Evolutionary conservation across 2,888 invertebrate species (phyloP).

Genomic region (Caenorhabditis uteleia): DNA sequence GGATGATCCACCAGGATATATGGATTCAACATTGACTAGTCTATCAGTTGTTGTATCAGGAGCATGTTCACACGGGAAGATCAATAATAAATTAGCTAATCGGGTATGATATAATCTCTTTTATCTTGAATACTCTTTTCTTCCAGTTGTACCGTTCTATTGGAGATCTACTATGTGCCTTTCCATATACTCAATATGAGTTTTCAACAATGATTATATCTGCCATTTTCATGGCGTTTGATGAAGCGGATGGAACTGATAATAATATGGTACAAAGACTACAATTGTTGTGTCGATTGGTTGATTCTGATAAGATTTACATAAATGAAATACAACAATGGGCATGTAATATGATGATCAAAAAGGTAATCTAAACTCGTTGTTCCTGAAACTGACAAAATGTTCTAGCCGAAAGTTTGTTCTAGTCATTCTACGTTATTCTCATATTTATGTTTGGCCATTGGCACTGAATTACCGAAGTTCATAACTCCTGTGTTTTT

Average conservation of each 20-base stretch:
- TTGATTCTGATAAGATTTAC: constrained; percentile 19
- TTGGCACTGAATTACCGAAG: constrained; percentile 14
- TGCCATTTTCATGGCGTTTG: constrained; percentile 19
- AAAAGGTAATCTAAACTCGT: constrained; percentile 2
- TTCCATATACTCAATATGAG: constrained; percentile 13
- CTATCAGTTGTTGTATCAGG: constrained; percentile 15
- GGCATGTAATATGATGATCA: constrained; percentile 8
- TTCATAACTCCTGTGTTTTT: constrained; percentile 5
- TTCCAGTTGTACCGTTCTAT: constrained; percentile 29
- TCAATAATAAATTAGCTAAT: neutral
- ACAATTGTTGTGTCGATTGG: constrained; percentile 38
- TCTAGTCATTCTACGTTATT: constrained; percentile 15
- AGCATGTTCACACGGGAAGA: neutral
- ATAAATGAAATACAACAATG: constrained; percentile 19
- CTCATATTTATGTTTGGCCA: constrained; percentile 15
- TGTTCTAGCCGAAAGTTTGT: constrained; percentile 1
- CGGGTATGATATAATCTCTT: neutral
- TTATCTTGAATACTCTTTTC: constrained; percentile 7
- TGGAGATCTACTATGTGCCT: constrained; percentile 24
- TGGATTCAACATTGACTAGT: constrained; percentile 17
- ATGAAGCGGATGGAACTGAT: neutral
- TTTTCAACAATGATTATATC: constrained; percentile 26
- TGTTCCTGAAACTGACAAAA: neutral
- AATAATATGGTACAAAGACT: constrained; percentile 25
- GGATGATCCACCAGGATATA: neutral